Conservation (phyloP, 2,113 vertebrate genomes). For the Vicugna pacos region DNA sequence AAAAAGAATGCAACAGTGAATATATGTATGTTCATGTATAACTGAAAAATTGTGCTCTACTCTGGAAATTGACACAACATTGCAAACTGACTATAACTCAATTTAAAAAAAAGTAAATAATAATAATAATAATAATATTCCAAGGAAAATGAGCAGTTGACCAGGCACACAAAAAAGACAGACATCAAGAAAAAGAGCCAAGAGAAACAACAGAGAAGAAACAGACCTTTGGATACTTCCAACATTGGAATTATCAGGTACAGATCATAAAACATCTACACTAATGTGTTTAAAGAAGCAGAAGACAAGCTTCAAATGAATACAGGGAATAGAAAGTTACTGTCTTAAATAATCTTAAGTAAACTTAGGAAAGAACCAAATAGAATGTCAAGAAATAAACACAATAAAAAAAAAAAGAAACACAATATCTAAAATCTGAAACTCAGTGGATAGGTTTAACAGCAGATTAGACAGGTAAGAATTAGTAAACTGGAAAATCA, state of each 20-base stretch:
- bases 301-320: conserved; percentile 19
- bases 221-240: not conserved
- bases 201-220: conserved; percentile 19
- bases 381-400: conserved; percentile 22
- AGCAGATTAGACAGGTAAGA: conserved; percentile 28
- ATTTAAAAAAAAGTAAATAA: too few species aligned
- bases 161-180: not conserved
- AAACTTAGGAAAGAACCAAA: conserved; percentile 1
- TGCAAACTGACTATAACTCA: too few species aligned
- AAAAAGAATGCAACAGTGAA: too few species aligned
- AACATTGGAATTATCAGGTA: not conserved
- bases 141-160: not conserved
- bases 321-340: not conserved
- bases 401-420: not conserved
- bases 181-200: not conserved
- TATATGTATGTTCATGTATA: too few species aligned
- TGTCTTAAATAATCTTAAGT: not conserved
- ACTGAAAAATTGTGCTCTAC: too few species aligned
- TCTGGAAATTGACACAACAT: too few species aligned
- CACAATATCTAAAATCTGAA: conserved; percentile 37
- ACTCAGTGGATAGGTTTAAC: not conserved
- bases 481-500: conserved; percentile 37
- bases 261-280: not conserved
- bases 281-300: not conserved
- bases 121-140: not conserved